A percentile compares a stretch with the other conserved stretches of the same genome.
phyloP scores from a whole-genome alignment of 2,113 vertebrate species.

The Rhea pennata region DNA sequence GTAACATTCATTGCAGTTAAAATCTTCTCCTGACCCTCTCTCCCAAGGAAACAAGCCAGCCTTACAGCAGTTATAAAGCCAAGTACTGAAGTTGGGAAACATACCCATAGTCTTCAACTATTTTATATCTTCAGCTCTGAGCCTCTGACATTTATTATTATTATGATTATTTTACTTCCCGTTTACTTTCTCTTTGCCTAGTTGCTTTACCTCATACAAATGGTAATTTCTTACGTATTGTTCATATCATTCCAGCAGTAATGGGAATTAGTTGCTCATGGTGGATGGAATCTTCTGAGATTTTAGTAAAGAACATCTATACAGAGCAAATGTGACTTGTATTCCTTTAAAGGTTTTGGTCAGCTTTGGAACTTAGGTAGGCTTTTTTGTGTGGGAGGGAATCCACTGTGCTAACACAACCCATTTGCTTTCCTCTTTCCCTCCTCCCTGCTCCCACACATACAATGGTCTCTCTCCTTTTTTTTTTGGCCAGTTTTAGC shows the following conservation, averaged over 20 bases:
- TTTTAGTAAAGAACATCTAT: not conserved
- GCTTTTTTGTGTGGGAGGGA: not conserved
- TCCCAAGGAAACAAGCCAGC: not conserved
- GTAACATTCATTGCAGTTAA: not conserved
- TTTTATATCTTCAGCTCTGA: not conserved
- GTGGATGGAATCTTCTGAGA: not conserved
- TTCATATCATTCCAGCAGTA: not conserved
- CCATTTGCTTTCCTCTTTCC: not conserved
- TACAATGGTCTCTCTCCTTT: not conserved
- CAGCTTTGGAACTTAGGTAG: not conserved
- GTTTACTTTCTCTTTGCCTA: not conserved
- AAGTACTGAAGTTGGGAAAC: not conserved
- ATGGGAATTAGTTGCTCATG: not conserved
- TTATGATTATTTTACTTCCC: not conserved
- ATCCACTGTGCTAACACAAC: not conserved
- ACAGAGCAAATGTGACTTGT: not conserved
- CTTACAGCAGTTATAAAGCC: not conserved
- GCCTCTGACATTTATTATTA: not conserved
- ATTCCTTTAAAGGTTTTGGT: not conserved
- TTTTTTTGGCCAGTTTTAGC: not conserved
- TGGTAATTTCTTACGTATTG: not conserved
- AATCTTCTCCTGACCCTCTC: not conserved
- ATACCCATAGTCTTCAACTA: not conserved
- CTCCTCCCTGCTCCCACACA: not conserved
- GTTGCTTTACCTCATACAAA: not conserved